Conservation (phyloP, 2,797 vertebrate species). For the Centropyge bicolor region DNA sequence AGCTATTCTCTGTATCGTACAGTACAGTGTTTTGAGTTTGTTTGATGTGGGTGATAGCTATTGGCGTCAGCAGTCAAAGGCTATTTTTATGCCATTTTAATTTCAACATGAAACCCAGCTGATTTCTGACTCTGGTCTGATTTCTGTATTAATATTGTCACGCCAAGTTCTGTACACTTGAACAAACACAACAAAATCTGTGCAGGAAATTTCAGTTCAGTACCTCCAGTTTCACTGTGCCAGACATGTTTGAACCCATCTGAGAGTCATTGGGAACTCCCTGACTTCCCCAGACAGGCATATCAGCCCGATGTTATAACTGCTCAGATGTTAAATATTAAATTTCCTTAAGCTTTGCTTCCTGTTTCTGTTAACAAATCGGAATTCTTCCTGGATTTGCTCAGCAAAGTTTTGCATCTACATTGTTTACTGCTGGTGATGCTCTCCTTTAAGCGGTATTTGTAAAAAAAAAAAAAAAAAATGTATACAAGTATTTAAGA, state of each 20-base stretch:
- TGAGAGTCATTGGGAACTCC: conserved; percentile 51
- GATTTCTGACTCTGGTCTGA: conserved; percentile 3
- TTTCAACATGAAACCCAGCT: conserved; percentile 4
- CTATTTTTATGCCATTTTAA: conserved; percentile 9
- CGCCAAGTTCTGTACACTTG: conserved; percentile 5
- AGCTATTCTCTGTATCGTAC: not conserved
- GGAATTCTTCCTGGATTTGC: conserved; percentile 9
- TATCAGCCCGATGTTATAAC: not conserved
- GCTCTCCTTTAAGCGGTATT: conserved; percentile 25
- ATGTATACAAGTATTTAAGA: conserved; percentile 70
- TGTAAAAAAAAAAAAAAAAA: conserved; percentile 4
- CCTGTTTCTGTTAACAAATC: conserved; percentile 37
- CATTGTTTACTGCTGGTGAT: conserved; percentile 30
- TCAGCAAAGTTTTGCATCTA: conserved; percentile 7
- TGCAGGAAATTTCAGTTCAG: conserved; percentile 1
- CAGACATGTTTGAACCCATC: not conserved
- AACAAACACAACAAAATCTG: conserved; percentile 8
- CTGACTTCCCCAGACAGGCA: conserved; percentile 39
- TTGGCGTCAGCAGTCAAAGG: not conserved
- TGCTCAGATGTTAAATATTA: conserved; percentile 23
- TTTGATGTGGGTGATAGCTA: not conserved
- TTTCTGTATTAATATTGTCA: not conserved
- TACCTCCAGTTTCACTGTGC: not conserved
- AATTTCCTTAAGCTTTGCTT: conserved; percentile 31
- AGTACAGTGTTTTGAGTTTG: not conserved